Percentiles rank a stretch among this genome's conserved stretches.
Evolutionary conservation across 35 echinoderm and acorn worm species (phyloP).

Genomic region (Ptychodera flava): DNA sequence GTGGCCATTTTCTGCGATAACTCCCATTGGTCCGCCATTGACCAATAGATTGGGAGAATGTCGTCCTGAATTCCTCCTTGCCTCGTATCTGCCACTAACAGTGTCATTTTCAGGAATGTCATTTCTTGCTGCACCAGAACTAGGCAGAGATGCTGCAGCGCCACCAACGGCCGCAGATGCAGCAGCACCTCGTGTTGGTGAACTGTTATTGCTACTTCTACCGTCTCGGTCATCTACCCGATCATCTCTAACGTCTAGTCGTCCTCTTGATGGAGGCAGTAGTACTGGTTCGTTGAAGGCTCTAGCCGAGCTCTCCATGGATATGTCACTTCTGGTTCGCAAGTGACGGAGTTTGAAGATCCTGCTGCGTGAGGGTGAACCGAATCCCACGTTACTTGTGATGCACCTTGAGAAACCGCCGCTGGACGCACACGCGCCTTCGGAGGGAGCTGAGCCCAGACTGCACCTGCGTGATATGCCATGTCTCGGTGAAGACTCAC

Average conservation of each 20-base stretch:
- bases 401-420: not conserved
- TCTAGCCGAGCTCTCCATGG: not conserved
- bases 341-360: not conserved
- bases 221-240: not conserved
- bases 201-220: not conserved
- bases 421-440: not conserved
- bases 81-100: not conserved
- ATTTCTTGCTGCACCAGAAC: too few relatives aligned
- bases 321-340: not conserved
- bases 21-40: not conserved
- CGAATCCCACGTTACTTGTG: not conserved
- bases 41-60: not conserved
- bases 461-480: not conserved
- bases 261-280: not conserved
- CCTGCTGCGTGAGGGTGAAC: not conserved
- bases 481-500: not conserved
- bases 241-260: not conserved
- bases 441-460: not conserved
- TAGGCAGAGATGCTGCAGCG: not conserved
- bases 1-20: not conserved
- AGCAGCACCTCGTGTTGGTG: not conserved
- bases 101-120: not conserved
- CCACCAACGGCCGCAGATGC: too few relatives aligned
- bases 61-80: not conserved
- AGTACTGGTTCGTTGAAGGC: not conserved